These are phyloP conservation scores for Galerucella nymphaeae DNA, from an alignment of 2,888 invertebrate species.

Conservation along the genomic window DNA sequence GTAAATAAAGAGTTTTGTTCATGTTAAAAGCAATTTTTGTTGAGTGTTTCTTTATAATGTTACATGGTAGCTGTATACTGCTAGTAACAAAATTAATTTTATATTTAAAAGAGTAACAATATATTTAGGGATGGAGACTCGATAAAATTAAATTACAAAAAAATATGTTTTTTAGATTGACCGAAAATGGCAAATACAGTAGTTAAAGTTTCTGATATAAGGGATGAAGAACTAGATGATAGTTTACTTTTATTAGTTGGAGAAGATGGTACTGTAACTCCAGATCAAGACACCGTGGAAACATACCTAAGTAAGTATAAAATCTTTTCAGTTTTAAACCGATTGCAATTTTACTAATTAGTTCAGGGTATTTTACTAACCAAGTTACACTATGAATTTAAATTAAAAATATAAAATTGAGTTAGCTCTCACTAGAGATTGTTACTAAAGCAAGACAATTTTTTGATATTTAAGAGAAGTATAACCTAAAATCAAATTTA, in stretches of 20 bases:
- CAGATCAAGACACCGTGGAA: slow-evolving; percentile 83
- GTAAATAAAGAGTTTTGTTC: slow-evolving; percentile 24
- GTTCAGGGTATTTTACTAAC: too few species aligned
- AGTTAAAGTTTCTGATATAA: slow-evolving; percentile 64
- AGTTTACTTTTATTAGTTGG: slow-evolving; percentile 86
- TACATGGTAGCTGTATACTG: neutral
- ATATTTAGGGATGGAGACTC: slow-evolving; percentile 27
- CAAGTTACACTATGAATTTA: too few species aligned
- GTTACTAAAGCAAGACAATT: too few species aligned
- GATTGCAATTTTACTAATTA: too few species aligned
- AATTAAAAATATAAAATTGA: too few species aligned
- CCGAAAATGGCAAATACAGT: slow-evolving; percentile 62
- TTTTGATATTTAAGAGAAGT: too few species aligned
- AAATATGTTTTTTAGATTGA: slow-evolving; percentile 22
- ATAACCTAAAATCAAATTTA: too few species aligned
- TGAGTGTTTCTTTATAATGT: neutral
- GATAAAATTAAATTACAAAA: slow-evolving; percentile 16
- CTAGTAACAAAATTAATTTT: too few species aligned
- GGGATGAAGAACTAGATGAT: slow-evolving; percentile 68
- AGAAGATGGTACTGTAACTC: slow-evolving; percentile 85
- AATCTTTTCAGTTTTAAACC: too few species aligned
- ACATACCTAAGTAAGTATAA: slow-evolving; percentile 78
- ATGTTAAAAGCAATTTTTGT: slow-evolving; percentile 5
- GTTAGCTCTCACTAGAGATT: too few species aligned
- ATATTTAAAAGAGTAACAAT: neutral